Evolutionary conservation across 1,140 invertebrate genomes (phyloP).

Genomic region (Drosophila yakuba): DNA sequence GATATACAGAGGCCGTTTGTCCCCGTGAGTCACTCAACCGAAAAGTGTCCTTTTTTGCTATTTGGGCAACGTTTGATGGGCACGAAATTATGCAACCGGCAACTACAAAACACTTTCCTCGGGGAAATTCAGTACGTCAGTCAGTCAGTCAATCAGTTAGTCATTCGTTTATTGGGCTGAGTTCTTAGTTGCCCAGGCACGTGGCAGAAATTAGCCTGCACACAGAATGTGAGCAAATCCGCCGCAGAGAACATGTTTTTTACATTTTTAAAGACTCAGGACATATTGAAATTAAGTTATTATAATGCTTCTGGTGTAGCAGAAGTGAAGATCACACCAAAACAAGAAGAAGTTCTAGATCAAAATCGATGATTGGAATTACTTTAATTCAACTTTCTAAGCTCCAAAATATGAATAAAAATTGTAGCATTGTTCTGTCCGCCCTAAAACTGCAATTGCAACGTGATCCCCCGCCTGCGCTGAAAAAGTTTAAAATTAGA

Average conservation of each 20-base stretch:
- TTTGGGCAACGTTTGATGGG: constrained; percentile 59
- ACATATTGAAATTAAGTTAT: too few species aligned
- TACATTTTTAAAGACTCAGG: too few species aligned
- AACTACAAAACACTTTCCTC: constrained; percentile 23
- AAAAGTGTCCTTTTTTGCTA: constrained; percentile 41
- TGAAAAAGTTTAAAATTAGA: constrained; percentile 19
- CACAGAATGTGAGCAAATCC: too few species aligned
- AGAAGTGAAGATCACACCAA: not conserved
- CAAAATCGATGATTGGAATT: too few species aligned
- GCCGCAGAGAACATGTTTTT: too few species aligned
- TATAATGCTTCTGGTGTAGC: too few species aligned
- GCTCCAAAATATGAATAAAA: not conserved
- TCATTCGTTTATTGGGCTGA: constrained; percentile 7
- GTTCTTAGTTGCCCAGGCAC: not conserved
- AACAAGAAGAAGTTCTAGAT: not conserved
- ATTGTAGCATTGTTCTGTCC: not conserved
- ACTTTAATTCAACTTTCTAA: too few species aligned
- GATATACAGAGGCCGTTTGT: not conserved
- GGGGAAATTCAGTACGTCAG: not conserved
- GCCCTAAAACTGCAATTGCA: too few species aligned
- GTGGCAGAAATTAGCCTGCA: constrained; percentile 1
- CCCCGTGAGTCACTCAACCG: constrained; percentile 58
- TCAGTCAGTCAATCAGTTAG: constrained; percentile 5
- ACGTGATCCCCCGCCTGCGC: too few species aligned
- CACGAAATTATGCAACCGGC: constrained; percentile 64